Conservation (phyloP, 1,140 invertebrate genomes). For the Cotesia vestalis region DNA sequence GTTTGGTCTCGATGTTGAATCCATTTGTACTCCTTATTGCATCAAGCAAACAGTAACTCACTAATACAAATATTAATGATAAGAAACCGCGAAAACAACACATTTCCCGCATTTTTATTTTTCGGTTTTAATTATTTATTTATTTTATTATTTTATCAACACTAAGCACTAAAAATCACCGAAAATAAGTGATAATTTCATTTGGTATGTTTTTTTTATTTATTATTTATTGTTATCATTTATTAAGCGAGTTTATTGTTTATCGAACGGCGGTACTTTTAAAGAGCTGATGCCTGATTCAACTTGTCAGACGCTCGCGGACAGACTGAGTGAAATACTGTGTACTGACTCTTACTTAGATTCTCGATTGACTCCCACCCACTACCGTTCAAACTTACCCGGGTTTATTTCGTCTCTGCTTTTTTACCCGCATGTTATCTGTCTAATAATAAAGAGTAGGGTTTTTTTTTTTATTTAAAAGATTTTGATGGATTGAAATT, state of each 20-base stretch:
- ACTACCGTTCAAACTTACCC: slow-evolving; percentile 34
- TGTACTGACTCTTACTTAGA: slow-evolving; percentile 35
- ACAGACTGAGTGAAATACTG: slow-evolving; percentile 49
- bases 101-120: slow-evolving; percentile 39
- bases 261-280: background rate
- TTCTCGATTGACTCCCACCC: slow-evolving; percentile 42
- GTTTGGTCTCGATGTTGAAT: slow-evolving; percentile 41
- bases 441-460: no score
- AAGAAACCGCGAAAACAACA: slow-evolving; percentile 39
- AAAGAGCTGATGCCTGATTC: slow-evolving; percentile 42
- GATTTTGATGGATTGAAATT: no score
- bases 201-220: no score
- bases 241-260: background rate
- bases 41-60: slow-evolving; percentile 28
- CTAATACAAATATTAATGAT: slow-evolving; percentile 36
- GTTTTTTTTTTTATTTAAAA: no score
- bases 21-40: slow-evolving; percentile 25
- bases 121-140: background rate
- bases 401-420: no score
- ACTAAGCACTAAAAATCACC: slow-evolving; percentile 15
- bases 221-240: no score
- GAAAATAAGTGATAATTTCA: background rate
- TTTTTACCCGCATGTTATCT: no score
- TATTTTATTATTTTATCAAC: slow-evolving; percentile 20
- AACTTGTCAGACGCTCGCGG: slow-evolving; percentile 53